phyloP scores from a whole-genome alignment of 2,888 invertebrate species.

The Pinctada fucata region DNA sequence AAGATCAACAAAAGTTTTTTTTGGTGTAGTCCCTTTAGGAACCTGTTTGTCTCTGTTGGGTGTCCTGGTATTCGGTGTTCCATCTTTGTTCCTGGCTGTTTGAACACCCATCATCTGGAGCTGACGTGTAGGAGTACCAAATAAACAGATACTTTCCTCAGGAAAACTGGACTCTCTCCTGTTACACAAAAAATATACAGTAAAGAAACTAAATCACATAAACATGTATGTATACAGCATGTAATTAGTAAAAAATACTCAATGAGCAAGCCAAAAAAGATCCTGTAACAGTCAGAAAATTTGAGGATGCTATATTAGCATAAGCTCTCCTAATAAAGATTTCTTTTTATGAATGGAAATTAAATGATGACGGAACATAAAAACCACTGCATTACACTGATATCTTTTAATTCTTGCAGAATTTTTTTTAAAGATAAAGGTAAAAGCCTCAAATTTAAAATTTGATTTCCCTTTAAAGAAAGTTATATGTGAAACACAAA shows the following conservation, averaged over 20 bases:
- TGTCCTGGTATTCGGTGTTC: slow-evolving; percentile 20
- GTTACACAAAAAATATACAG: too few species aligned
- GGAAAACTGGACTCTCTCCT: slow-evolving; percentile 40
- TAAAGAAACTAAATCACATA: not conserved
- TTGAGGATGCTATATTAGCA: too few species aligned
- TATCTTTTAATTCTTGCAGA: too few species aligned
- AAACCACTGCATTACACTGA: too few species aligned
- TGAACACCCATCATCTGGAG: not conserved
- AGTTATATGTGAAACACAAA: too few species aligned
- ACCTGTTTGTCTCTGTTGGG: slow-evolving; percentile 6
- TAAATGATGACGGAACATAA: too few species aligned
- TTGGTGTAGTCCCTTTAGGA: not conserved
- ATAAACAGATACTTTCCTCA: slow-evolving; percentile 61
- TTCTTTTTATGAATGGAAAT: too few species aligned
- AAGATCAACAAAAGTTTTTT: slow-evolving; percentile 1
- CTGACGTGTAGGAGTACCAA: slow-evolving; percentile 65
- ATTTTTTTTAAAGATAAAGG: too few species aligned
- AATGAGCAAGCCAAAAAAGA: not conserved
- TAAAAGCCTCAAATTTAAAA: too few species aligned
- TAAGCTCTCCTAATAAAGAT: too few species aligned
- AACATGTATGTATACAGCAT: not conserved
- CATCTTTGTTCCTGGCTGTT: not conserved
- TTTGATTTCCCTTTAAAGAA: too few species aligned
- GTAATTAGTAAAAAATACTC: not conserved
- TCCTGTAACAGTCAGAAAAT: not conserved